Evolutionary conservation across 2,888 invertebrate genomes (phyloP).

Genomic region (Odontomyia ornata): DNA sequence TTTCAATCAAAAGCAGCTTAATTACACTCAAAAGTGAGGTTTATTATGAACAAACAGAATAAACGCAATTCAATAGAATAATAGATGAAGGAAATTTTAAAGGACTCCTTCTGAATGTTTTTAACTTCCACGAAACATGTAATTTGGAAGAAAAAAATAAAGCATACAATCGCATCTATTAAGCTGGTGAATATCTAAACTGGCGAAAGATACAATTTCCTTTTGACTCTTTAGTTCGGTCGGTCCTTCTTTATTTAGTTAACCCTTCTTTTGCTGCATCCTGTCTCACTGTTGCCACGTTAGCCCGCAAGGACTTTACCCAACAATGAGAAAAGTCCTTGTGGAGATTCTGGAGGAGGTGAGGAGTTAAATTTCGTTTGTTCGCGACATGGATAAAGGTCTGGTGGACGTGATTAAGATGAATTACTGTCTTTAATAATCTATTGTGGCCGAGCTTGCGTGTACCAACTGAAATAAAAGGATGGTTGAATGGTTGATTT

Average conservation of each 20-base stretch:
- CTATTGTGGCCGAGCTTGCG: constrained; percentile 8
- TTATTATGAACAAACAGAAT: constrained; percentile 28
- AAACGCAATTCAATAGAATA: background rate
- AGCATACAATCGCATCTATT: background rate
- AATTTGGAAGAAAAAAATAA: background rate
- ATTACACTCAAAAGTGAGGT: constrained; percentile 38
- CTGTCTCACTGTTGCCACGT: background rate
- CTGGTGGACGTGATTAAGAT: constrained; percentile 36
- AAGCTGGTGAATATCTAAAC: background rate
- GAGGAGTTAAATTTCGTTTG: too few relatives aligned
- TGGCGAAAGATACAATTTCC: constrained; percentile 7
- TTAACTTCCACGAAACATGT: background rate
- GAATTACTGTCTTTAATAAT: constrained; percentile 40
- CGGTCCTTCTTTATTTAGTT: constrained; percentile 15
- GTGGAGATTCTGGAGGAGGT: too few relatives aligned
- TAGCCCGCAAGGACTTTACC: background rate
- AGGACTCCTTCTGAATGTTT: constrained; percentile 31
- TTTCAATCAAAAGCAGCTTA: background rate
- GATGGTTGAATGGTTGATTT: constrained; percentile 15
- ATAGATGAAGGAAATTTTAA: background rate
- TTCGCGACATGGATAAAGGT: background rate
- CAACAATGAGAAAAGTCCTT: too few relatives aligned
- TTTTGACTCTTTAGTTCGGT: background rate
- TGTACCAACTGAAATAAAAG: background rate
- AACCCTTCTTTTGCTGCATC: background rate